Conservation (phyloP, 2,113 vertebrate genomes). For the Lipotes vexillifer region DNA sequence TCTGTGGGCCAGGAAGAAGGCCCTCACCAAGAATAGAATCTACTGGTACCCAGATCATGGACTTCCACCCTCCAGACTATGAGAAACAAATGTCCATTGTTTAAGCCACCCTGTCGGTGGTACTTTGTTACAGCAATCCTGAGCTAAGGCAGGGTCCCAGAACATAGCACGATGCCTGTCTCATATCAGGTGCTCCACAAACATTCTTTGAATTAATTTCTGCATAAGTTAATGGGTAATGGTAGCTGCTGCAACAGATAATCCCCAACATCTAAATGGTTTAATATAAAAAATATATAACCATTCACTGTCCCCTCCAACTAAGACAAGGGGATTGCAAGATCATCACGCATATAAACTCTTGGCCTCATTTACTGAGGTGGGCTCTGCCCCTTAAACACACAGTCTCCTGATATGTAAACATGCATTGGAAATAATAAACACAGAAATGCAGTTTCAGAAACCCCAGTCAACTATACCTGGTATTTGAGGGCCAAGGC, state of each 20-base stretch:
- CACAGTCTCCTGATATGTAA: not conserved
- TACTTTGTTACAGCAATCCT: not conserved
- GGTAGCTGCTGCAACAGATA: not conserved
- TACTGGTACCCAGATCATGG: not conserved
- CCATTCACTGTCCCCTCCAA: not conserved
- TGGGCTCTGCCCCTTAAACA: not conserved
- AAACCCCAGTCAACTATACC: not conserved
- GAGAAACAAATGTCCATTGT: not conserved
- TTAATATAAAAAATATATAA: not conserved
- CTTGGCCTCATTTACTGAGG: not conserved
- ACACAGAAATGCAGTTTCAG: not conserved
- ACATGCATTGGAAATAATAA: not conserved
- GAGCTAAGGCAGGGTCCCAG: not conserved
- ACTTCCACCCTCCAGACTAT: not conserved
- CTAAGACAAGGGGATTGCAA: not conserved
- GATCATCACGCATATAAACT: accelerated
- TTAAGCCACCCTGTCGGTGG: too few species aligned
- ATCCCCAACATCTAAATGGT: not conserved
- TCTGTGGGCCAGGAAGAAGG: not conserved
- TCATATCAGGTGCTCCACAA: not conserved
- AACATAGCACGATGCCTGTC: not conserved
- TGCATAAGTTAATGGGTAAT: not conserved
- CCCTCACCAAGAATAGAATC: not conserved
- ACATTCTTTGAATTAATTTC: not conserved
- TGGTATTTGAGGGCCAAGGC: not conserved